Base-by-base conservation (phyloP, 1,140 invertebrate genomes). In the Aplysia californica region DNA sequence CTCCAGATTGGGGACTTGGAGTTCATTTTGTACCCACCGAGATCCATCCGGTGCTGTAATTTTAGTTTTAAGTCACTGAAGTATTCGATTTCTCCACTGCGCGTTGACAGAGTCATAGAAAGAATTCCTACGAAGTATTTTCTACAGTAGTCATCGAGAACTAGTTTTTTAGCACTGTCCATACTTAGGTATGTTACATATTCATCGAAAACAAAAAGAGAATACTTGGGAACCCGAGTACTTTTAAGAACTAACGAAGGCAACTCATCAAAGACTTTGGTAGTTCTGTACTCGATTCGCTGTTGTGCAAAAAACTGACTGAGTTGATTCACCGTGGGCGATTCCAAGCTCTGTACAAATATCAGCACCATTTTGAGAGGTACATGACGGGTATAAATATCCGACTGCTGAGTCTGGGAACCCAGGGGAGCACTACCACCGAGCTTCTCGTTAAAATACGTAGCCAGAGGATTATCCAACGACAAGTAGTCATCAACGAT, bases 81-180 rank as follows among this genome's bases (percentile, higher is more conserved):
- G 94, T 90, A 94, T 94, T 86, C 83, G 26, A 75, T 75, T 10
- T 70, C 97, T 90, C 87, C 96, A 87, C 96, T 95, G 83, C 97
- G 95, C 72, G 93, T 93, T 10, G 95, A 93, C 66, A 94, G 94
- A 55, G 96, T 94, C 88, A 99, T 99, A n/a, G 95, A 96, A 71
- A 99, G 94, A 82, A 99, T 95, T 20, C 97, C 97, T 38, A 99
- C 97, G 36, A 94, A 94, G 90, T 97, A 99, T 89, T 98, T 96
- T 50, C 94, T 91, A 88, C 97, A 98, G 90, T 99, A 99, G 90
- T 98, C 98, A 91, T 99, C 96, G 65, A 99, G 91, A 26, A 98
- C 91, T 88, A 98, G 95, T 61, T 97, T 93, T 91, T 98, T 98
- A 96, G 96, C 98, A 87, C 96, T 95, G 90, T 98, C 97, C 95